Percentiles rank a stretch among this genome's conserved stretches.
Evolutionary conservation across 2,797 vertebrate genomes (phyloP).

Genomic region (Moxostoma hubbsi): DNA sequence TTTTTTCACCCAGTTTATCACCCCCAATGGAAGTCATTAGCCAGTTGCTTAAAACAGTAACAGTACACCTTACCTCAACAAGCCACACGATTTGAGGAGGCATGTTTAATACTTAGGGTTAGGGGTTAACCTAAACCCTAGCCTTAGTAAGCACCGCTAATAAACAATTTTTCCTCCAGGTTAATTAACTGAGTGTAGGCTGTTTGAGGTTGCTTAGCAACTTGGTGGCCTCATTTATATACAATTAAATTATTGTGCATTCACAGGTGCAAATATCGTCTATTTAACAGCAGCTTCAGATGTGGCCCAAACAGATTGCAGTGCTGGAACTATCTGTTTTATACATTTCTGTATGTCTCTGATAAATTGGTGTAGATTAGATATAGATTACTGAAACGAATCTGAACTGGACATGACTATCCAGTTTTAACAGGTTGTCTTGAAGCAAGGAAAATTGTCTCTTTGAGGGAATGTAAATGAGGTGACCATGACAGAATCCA

Average conservation of each 20-base stretch:
- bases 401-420: conserved; percentile 2
- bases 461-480: conserved; percentile 36
- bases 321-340: background rate
- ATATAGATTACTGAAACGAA: conserved; percentile 13
- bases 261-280: background rate
- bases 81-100: too few species aligned
- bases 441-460: conserved; percentile 31
- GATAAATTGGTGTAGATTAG: conserved; percentile 2
- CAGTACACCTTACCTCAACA: too few species aligned
- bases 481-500: conserved; percentile 29
- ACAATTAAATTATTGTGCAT: background rate
- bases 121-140: too few species aligned
- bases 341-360: background rate
- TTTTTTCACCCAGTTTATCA: background rate
- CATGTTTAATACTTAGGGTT: too few species aligned
- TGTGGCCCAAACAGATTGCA: conserved; percentile 1
- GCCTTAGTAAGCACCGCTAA: too few species aligned
- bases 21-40: background rate
- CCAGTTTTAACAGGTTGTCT: conserved; percentile 4
- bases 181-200: too few species aligned
- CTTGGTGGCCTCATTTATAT: background rate
- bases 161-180: too few species aligned
- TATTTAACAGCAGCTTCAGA: background rate
- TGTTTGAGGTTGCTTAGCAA: conserved; percentile 8
- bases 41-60: too few species aligned